Conservation (phyloP, 2,113 vertebrate genomes). For the Aldabrachelys gigantea region DNA sequence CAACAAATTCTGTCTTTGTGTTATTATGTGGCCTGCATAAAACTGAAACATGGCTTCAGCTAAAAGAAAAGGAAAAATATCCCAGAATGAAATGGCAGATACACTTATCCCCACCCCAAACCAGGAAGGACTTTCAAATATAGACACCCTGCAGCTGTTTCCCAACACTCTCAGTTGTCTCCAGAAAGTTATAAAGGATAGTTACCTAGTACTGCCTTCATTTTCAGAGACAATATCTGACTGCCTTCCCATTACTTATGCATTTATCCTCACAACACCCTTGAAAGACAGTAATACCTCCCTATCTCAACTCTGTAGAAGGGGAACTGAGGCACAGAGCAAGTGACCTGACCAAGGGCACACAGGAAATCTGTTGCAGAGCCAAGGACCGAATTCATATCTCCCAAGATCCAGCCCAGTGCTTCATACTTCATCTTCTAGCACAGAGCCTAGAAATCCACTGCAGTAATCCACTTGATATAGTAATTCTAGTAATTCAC, state of each 20-base stretch:
- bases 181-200: not conserved
- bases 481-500: not conserved
- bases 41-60: slow-evolving; percentile 10
- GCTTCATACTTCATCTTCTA: not conserved
- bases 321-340: not conserved
- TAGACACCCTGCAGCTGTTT: not conserved
- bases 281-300: not conserved
- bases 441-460: not conserved
- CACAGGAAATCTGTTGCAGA: not conserved
- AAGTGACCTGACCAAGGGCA: not conserved
- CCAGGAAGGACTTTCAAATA: not conserved
- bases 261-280: not conserved
- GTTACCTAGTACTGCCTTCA: not conserved
- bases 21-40: not conserved
- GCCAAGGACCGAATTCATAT: not conserved
- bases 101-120: not conserved
- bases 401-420: not conserved
- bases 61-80: not conserved
- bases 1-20: not conserved
- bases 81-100: not conserved
- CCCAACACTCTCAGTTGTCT: not conserved
- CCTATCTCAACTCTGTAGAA: not conserved
- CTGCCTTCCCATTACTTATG: not conserved
- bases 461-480: not conserved
- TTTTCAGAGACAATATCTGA: not conserved